Base-by-base conservation (phyloP, 2,888 invertebrate species). In the Ctena decussata region DNA sequence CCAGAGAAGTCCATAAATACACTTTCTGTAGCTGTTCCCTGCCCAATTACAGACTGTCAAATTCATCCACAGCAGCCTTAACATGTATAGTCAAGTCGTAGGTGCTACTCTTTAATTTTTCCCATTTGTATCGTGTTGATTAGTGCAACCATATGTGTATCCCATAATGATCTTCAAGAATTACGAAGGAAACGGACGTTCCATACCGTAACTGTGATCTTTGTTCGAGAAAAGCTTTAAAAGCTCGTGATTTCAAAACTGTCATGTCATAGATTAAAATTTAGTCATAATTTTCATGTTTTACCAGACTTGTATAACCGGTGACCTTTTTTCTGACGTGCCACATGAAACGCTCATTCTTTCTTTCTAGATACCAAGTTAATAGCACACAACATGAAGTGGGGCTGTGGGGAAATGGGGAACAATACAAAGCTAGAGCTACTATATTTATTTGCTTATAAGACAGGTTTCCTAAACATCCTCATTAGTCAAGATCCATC, bases 281-380 rank as follows among this genome's bases (percentile, higher is more conserved):
- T 46, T 46, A 57, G 57, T 57, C 57, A 27, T 57, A 57, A 12
- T 27, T 3, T 57, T 57, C 57, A 57, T 57, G 57, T 57, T 57
- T 12, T 57, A 57, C 24, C 27, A 24, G 27, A 21, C 27, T 49
- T 49, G 49, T 57, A 8, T 57, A 57, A 57, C 57, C 27, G 57
- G 57, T 57, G 57, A 57, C 57, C 2, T 27, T 27, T 41, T 18
- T 65, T 65, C 65, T 65, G 65, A 65, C 30, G 65, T 65, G 65
- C 65, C 65, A 65, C 65, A 65, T 65, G 65, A 65, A 24, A 65
- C n/a, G n/a, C n/a, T n/a, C n/a, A n/a, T n/a, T n/a, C n/a, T n/a
- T n/a, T n/a, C n/a, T n/a, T n/a, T n/a, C n/a, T n/a, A n/a, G n/a
- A n/a, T n/a, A n/a, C n/a, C n/a, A n/a, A n/a, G n/a, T n/a, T n/a